phyloP scores from a whole-genome alignment of 2,113 vertebrate species.

The Merops nubicus region DNA sequence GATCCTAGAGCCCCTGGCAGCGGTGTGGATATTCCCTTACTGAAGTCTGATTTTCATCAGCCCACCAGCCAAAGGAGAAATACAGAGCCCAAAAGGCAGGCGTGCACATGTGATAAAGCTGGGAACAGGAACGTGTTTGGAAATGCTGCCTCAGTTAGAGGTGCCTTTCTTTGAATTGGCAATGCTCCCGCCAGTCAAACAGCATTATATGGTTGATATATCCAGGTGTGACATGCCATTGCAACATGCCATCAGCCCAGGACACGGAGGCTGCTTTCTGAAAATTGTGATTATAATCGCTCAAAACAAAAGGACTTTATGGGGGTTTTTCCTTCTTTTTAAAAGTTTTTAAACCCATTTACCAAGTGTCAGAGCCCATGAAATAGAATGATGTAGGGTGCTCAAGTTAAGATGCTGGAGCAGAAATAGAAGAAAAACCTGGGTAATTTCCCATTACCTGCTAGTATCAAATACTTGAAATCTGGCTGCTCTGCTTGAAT shows the following conservation, averaged over 20 bases:
- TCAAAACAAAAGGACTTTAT: slow-evolving; percentile 35
- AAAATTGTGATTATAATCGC: slow-evolving; percentile 31
- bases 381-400: slow-evolving; percentile 48
- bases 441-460: slow-evolving; percentile 63
- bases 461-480: slow-evolving; percentile 56
- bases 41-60: not conserved
- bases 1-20: not conserved
- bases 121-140: not conserved
- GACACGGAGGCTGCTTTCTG: not conserved
- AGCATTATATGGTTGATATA: slow-evolving; percentile 4
- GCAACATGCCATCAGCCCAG: not conserved
- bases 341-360: slow-evolving; percentile 57
- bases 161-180: not conserved
- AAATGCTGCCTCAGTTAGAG: not conserved
- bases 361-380: slow-evolving; percentile 41
- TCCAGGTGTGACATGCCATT: slow-evolving; percentile 32
- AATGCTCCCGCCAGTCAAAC: not conserved
- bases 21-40: not conserved
- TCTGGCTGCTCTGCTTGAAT: slow-evolving; percentile 52
- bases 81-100: not conserved
- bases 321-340: not conserved
- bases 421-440: slow-evolving; percentile 48
- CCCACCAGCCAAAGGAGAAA: not conserved
- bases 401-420: slow-evolving; percentile 50
- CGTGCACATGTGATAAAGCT: fast-evolving